These are phyloP conservation scores for Drosophila varians DNA, from an alignment of 1,140 invertebrate genomes.

Conservation along the genomic window DNA sequence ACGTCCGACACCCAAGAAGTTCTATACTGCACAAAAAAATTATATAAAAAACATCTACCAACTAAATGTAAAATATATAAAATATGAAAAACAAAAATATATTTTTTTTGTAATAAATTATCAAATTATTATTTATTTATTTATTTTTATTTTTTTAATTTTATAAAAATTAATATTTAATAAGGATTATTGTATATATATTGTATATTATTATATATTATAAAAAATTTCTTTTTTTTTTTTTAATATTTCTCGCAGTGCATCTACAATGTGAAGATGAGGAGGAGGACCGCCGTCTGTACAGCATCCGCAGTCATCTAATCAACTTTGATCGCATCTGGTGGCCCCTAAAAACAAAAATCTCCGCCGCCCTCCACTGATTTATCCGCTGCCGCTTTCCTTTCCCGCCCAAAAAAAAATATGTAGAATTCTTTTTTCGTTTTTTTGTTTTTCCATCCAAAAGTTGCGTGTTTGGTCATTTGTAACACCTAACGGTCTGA, in stretches of 20 bases:
- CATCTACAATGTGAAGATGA: background rate
- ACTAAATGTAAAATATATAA: too few species aligned
- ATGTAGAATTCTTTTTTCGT: background rate
- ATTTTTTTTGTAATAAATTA: too few species aligned
- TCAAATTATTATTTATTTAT: too few species aligned
- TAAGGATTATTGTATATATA: too few species aligned
- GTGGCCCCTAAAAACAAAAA: constrained; percentile 37
- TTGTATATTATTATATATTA: too few species aligned
- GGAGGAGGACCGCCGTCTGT: constrained; percentile 2
- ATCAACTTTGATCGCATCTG: constrained; percentile 66
- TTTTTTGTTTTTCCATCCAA: background rate
- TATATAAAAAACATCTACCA: too few species aligned
- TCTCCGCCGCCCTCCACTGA: constrained; percentile 33
- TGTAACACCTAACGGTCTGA: constrained; percentile 76
- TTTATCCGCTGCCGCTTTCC: background rate
- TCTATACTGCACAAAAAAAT: background rate
- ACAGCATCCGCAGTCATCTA: constrained; percentile 70
- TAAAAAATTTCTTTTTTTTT: background rate
- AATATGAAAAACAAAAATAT: too few species aligned
- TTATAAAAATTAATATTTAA: too few species aligned
- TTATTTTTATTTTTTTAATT: too few species aligned
- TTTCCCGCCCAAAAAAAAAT: background rate
- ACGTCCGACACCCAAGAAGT: constrained; percentile 58
- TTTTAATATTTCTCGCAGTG: background rate
- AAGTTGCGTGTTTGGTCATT: constrained; percentile 67